A percentile compares a stretch with the other conserved stretches of the same genome.
phyloP scores from a whole-genome alignment of 2,888 invertebrate genomes.

The Diplazon laetatorius region DNA sequence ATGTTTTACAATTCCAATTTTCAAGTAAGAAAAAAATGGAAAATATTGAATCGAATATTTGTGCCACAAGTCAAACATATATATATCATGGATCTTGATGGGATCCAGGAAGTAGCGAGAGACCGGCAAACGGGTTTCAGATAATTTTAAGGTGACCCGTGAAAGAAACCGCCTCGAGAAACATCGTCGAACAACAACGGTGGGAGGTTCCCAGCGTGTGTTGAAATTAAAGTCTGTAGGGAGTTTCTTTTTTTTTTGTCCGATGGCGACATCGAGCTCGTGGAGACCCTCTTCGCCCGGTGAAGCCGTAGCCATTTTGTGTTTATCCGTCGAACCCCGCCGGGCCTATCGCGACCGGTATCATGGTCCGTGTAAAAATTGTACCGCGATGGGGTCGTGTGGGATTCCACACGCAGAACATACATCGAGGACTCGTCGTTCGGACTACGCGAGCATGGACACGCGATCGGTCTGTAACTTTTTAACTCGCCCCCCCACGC shows the following conservation, averaged over 20 bases:
- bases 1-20: too few species aligned
- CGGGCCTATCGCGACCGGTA: constrained; percentile 28
- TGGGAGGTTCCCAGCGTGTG: constrained; percentile 59
- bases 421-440: constrained; percentile 1
- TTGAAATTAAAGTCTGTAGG: constrained; percentile 21
- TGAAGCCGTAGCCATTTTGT: constrained; percentile 54
- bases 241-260: too few species aligned
- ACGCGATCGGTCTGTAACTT: constrained; percentile 49
- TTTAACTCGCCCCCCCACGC: constrained; percentile 49
- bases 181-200: constrained; percentile 31
- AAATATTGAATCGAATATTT: too few species aligned
- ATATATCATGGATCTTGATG: too few species aligned
- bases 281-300: constrained; percentile 22
- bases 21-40: background rate
- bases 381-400: background rate
- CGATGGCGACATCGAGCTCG: constrained; percentile 52
- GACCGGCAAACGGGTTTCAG: constrained; percentile 3
- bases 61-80: too few species aligned
- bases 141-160: background rate
- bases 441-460: constrained; percentile 39
- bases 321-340: constrained; percentile 3
- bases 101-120: background rate
- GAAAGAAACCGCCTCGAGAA: background rate
- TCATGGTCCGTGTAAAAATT: constrained; percentile 19
- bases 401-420: background rate